Conservation (phyloP, 2,113 vertebrate genomes). For the Speoplatyrhinus poulsoni region DNA sequence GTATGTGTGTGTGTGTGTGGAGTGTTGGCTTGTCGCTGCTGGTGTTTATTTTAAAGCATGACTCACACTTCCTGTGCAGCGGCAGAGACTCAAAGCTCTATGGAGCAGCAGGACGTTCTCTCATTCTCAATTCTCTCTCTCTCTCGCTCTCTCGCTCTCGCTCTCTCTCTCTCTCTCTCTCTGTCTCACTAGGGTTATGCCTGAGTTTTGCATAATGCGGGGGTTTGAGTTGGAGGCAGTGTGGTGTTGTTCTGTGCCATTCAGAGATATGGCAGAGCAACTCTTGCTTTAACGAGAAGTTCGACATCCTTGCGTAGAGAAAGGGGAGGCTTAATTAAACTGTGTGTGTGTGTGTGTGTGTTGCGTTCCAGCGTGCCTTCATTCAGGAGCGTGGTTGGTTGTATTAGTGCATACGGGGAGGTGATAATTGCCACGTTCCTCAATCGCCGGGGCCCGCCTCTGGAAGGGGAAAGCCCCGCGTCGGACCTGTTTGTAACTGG, state of each 20-base stretch:
- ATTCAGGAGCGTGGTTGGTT: neutral
- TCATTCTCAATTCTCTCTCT: constrained; percentile 71
- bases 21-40: constrained; percentile 48
- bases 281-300: constrained; percentile 18
- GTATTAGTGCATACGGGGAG: constrained; percentile 40
- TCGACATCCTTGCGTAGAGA: constrained; percentile 11
- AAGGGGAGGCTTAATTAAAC: neutral
- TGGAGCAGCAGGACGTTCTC: constrained; percentile 71
- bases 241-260: constrained; percentile 47
- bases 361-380: neutral
- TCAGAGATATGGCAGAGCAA: constrained; percentile 46
- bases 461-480: constrained; percentile 48
- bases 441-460: constrained; percentile 12
- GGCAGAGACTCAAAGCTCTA: constrained; percentile 65
- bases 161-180: constrained; percentile 20
- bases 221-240: constrained; percentile 64
- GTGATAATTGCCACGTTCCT: constrained; percentile 32
- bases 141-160: constrained; percentile 53
- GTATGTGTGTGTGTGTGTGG: no score
- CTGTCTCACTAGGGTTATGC: constrained; percentile 31
- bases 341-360: neutral
- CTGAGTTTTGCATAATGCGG: constrained; percentile 59
- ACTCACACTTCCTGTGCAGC: constrained; percentile 74
- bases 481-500: constrained; percentile 58
- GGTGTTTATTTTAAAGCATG: constrained; percentile 74